phyloP scores from a whole-genome alignment of 2,888 invertebrate species.

The Agonum fuliginosum region DNA sequence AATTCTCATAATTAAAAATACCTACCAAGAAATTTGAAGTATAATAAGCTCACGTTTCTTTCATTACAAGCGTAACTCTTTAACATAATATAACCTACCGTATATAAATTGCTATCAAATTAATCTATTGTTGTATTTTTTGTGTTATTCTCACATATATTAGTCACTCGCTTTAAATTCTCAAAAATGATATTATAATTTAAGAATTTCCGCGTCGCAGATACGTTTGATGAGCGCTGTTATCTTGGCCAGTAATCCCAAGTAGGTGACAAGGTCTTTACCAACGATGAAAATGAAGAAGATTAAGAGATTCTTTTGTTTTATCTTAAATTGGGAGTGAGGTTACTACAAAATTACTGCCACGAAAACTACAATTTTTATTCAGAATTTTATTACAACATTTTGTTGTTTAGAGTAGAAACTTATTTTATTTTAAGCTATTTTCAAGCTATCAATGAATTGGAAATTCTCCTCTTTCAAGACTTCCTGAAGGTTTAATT shows the following conservation, averaged over 20 bases:
- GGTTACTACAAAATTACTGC: neutral
- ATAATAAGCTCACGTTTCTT: neutral
- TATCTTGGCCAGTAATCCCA: neutral
- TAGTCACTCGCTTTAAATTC: slow-evolving; percentile 18
- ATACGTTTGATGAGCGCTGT: slow-evolving; percentile 14
- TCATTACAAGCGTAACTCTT: neutral
- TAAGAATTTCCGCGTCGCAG: slow-evolving; percentile 7
- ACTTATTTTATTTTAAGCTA: too few species aligned
- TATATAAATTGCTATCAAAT: neutral
- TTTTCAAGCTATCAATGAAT: too few species aligned
- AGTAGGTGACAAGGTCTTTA: slow-evolving; percentile 4
- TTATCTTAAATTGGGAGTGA: neutral
- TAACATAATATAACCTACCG: slow-evolving; percentile 8
- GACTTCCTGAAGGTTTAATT: too few species aligned
- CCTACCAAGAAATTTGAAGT: neutral
- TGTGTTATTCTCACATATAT: slow-evolving; percentile 6
- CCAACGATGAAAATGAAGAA: neutral
- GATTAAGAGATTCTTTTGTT: neutral
- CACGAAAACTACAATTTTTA: too few species aligned
- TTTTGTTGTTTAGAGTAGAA: too few species aligned
- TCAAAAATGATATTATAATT: slow-evolving; percentile 46
- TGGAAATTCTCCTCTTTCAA: too few species aligned
- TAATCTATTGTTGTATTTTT: slow-evolving; percentile 3
- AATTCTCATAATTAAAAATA: neutral
- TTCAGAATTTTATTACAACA: too few species aligned